Conservation (phyloP, 2,113 vertebrate species). For the Cheilinus undulatus region DNA sequence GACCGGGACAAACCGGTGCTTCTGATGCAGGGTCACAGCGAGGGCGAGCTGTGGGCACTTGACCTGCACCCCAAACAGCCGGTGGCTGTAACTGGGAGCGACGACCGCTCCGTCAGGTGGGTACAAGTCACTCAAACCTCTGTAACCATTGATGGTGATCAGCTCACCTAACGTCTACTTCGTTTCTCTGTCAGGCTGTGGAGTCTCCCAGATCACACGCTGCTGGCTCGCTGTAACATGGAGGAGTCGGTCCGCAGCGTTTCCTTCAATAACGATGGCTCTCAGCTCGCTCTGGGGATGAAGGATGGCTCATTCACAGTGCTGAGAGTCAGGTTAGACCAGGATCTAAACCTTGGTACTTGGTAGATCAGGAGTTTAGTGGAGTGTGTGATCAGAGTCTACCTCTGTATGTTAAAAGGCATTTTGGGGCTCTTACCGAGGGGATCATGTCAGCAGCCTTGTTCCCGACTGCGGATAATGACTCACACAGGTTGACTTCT, state of each 20-base stretch:
- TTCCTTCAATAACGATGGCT: slow-evolving; percentile 93
- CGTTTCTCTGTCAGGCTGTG: slow-evolving; percentile 85
- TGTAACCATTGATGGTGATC: neutral
- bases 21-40: slow-evolving; percentile 96
- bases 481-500: too few relatives aligned
- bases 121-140: neutral
- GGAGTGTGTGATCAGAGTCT: too few relatives aligned
- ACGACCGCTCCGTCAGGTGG: slow-evolving; percentile 92
- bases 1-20: slow-evolving; percentile 95
- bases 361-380: too few relatives aligned
- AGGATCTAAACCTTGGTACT: neutral
- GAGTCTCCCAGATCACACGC: slow-evolving; percentile 94
- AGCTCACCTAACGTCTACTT: neutral
- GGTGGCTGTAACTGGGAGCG: slow-evolving; percentile 93
- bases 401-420: too few relatives aligned
- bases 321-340: slow-evolving; percentile 91
- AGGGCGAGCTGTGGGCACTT: slow-evolving; percentile 97
- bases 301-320: slow-evolving; percentile 98
- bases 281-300: slow-evolving; percentile 96
- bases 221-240: slow-evolving; percentile 97
- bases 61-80: slow-evolving; percentile 95
- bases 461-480: too few relatives aligned
- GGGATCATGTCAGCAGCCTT: too few relatives aligned
- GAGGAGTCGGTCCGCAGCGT: slow-evolving; percentile 94
- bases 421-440: too few relatives aligned